A percentile compares a stretch with the other conserved stretches of the same genome.
phyloP scores from a whole-genome alignment of 2,113 vertebrate genomes.

The Oreocharis arfaki region DNA sequence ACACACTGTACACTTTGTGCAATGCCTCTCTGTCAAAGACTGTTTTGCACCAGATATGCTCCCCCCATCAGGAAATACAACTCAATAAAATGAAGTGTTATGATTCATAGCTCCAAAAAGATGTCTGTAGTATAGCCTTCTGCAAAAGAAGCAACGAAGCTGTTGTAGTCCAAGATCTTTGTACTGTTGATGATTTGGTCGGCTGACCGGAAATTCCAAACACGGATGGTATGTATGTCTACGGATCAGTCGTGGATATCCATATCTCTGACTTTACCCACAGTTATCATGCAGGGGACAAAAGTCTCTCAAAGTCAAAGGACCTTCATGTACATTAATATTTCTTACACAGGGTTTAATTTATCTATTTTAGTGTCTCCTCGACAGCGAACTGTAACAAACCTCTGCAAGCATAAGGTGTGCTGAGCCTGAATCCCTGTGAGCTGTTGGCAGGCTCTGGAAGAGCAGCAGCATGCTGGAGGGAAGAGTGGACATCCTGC shows the following conservation, averaged over 20 bases:
- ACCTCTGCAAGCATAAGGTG: neutral
- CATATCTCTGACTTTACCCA: neutral
- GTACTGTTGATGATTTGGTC: neutral
- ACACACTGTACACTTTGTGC: neutral
- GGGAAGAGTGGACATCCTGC: neutral
- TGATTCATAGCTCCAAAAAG: neutral
- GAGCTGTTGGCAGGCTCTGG: neutral
- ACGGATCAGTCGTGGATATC: neutral
- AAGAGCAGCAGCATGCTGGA: neutral
- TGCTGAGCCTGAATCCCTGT: neutral
- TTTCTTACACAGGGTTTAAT: neutral
- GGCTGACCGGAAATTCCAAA: neutral
- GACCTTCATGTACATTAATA: neutral
- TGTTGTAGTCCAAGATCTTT: neutral
- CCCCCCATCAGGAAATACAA: neutral
- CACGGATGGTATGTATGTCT: rapidly evolving
- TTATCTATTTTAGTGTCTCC: neutral
- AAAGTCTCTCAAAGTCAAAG: neutral
- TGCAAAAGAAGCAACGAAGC: neutral
- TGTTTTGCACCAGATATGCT: neutral
- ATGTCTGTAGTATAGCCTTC: neutral
- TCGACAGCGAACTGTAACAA: neutral
- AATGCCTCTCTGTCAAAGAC: neutral
- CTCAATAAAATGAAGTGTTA: neutral
- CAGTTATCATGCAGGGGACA: neutral